Evolutionary conservation across 2,797 vertebrate species (phyloP).

Genomic region (Myotis daubentonii): DNA sequence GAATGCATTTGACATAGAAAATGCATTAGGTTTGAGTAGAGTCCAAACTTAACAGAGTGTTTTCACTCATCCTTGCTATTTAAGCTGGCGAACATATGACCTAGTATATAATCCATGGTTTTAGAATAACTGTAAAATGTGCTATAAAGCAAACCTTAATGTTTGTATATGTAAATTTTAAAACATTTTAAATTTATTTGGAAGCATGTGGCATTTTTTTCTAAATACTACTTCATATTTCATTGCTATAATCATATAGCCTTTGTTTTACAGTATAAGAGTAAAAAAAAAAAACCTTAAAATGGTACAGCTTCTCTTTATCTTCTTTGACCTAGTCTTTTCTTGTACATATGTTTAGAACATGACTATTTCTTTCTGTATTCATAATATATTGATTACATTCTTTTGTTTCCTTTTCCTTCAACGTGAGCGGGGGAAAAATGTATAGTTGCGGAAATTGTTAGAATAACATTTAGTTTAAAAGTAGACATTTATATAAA

Average conservation of each 20-base stretch:
- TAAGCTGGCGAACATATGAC: constrained; percentile 17
- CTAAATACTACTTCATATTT: neutral
- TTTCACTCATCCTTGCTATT: constrained; percentile 32
- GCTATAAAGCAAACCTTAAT: neutral
- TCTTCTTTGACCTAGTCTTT: neutral
- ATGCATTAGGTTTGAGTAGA: constrained; percentile 55
- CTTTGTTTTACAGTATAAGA: neutral
- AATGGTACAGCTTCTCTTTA: neutral
- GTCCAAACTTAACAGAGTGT: neutral
- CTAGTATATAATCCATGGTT: neutral
- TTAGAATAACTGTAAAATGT: neutral
- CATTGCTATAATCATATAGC: neutral
- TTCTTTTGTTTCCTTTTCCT: neutral
- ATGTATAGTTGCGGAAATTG: neutral
- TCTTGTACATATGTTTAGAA: neutral
- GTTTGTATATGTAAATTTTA: neutral
- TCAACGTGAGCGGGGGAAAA: neutral
- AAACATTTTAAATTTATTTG: neutral
- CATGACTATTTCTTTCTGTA: neutral
- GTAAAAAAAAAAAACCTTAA: neutral
- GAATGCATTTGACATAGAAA: constrained; percentile 57
- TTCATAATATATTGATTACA: neutral
- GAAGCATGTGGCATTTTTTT: neutral
- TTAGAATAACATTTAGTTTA: neutral
- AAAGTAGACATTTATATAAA: constrained; percentile 1